Percentiles rank a stretch among this genome's conserved stretches.
phyloP scores from a whole-genome alignment of 2,888 invertebrate species.

The Clitarchus hookeri region DNA sequence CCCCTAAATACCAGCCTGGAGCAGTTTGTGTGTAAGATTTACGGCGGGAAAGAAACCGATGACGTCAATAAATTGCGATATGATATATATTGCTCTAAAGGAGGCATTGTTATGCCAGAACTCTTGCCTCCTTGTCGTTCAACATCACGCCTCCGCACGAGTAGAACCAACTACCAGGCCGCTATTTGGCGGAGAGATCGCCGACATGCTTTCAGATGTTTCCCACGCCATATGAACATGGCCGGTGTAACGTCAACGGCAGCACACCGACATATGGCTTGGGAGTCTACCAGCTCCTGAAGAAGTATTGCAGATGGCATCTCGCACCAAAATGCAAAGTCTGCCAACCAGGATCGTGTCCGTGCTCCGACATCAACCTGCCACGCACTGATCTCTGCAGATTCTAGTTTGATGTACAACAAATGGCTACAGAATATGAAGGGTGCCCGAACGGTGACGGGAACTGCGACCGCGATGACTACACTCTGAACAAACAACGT shows the following conservation, averaged over 20 bases:
- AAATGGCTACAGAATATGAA: neutral
- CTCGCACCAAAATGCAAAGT: neutral
- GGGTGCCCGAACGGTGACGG: neutral
- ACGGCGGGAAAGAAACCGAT: neutral
- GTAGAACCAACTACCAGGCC: slow-evolving; percentile 19
- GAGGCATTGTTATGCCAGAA: neutral
- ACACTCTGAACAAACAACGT: neutral
- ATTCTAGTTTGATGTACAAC: neutral
- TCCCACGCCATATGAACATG: neutral
- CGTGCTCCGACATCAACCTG: neutral
- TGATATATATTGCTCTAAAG: slow-evolving; percentile 21
- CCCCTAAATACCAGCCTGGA: slow-evolving; percentile 16
- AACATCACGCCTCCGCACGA: slow-evolving; percentile 1
- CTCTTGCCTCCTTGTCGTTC: slow-evolving; percentile 15
- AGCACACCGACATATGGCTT: slow-evolving; percentile 2
- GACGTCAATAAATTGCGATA: neutral
- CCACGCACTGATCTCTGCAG: slow-evolving; percentile 18
- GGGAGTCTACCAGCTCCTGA: slow-evolving; percentile 16
- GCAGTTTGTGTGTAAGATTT: slow-evolving; percentile 10
- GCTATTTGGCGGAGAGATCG: slow-evolving; percentile 20
- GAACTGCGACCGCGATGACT: neutral
- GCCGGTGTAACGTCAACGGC: slow-evolving; percentile 5
- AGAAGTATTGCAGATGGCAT: neutral
- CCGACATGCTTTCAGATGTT: neutral
- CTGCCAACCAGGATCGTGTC: slow-evolving; percentile 1